Base-by-base conservation (phyloP, 2,113 vertebrate genomes). In the Ophthalmolycus amberensis region DNA sequence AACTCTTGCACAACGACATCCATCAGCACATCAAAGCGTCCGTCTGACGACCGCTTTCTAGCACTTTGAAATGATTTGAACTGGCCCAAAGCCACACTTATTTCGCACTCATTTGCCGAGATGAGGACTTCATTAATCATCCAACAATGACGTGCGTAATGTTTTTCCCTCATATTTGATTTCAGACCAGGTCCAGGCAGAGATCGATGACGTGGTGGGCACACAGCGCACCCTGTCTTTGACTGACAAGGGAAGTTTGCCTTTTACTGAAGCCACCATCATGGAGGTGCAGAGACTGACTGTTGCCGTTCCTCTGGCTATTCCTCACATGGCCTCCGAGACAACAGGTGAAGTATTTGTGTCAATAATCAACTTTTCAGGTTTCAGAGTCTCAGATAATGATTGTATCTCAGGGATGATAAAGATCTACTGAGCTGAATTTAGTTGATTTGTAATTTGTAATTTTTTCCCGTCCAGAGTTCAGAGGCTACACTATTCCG, bases 231-330 rank as follows among this genome's bases (percentile, higher is more conserved):
- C 90, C 64, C 97, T 95, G 0, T 98, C 98, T 42, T 89, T 98
- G 86, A 93, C 93, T 1, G 94, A 99, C 91, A 97, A 96, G 81
- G 94, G 93, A 63, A 92, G 89, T 56, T 96, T 99, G 94, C 96
- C 98, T 3, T 99, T 96, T 87, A 99, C 98, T 16, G 98, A 99
- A 89, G 97, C 98, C 88, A 96, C 97, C 56, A 97, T 99, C 88
- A 97, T 99, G 98, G 98, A 99, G 92, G 96, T 99, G 38, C 97
- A 98, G 93, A 95, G 98, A 83, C 93, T 99, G 94, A 96, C 96
- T 1, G 95, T 91, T 0, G 98, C 97, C 50, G 98, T 99, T 71
- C 98, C 98, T 0, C 94, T 99, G 25, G 94, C 95, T 38, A 95
- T 99, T 89, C 98, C 98, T 79, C 97, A 98, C 84, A 99, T 99